These are phyloP conservation scores for Simalia tracyae DNA, from an alignment of 2,797 vertebrate genomes.

Conservation along the genomic window DNA sequence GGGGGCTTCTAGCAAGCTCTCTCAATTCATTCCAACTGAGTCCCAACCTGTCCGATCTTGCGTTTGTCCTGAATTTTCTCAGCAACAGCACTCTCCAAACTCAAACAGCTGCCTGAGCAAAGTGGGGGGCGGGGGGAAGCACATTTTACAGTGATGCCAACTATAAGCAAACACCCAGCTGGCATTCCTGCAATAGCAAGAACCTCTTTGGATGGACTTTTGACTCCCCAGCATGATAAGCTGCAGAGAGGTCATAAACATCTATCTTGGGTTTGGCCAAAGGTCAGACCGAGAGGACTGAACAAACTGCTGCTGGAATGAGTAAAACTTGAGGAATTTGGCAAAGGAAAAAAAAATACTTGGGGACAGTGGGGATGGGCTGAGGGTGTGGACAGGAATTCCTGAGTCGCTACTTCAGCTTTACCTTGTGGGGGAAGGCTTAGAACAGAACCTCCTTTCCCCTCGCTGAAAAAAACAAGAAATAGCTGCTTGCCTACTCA, in stretches of 20 bases:
- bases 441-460: not conserved
- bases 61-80: not conserved
- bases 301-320: not conserved
- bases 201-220: conserved; percentile 3
- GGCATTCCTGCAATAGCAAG: fast-evolving
- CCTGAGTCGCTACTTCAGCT: not conserved
- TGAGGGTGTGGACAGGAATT: not conserved
- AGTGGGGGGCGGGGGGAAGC: too few relatives aligned
- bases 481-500: not conserved
- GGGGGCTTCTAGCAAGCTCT: not conserved
- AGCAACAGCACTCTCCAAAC: not conserved
- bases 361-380: fast-evolving
- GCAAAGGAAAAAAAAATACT: fast-evolving
- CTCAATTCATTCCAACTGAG: not conserved
- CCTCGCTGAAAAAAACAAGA: not conserved
- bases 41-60: not conserved
- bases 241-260: not conserved
- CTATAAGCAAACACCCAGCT: not conserved
- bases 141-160: not conserved
- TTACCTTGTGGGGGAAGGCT: not conserved
- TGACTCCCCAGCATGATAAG: not conserved
- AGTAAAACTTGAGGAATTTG: not conserved
- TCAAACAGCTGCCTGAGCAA: not conserved
- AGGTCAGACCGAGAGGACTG: not conserved
- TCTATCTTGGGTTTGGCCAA: fast-evolving